These are phyloP conservation scores for Formicarius rufipectus DNA, from an alignment of 2,113 vertebrate species.

Conservation along the genomic window DNA sequence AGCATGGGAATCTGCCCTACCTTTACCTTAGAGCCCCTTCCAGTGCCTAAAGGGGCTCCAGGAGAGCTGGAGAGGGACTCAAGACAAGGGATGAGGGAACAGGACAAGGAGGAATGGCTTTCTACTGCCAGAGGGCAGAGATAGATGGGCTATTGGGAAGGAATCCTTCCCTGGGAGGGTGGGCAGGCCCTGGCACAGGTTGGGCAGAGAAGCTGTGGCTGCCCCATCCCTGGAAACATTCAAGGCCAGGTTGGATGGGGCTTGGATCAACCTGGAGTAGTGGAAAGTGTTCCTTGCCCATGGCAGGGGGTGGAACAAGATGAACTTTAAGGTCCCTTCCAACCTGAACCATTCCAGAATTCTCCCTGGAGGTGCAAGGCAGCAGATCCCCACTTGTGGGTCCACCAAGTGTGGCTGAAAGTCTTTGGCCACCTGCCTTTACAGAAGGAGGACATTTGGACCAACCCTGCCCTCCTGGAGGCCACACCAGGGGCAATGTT, in stretches of 20 bases:
- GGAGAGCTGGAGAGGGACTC: neutral
- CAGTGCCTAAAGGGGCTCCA: neutral
- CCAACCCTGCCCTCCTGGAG: neutral
- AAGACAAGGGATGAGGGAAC: neutral
- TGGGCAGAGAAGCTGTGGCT: neutral
- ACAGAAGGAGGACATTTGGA: neutral
- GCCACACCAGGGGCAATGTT: accelerated
- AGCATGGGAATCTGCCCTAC: neutral
- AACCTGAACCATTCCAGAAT: neutral
- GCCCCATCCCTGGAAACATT: neutral
- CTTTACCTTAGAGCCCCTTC: neutral
- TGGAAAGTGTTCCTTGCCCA: neutral
- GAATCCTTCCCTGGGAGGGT: neutral
- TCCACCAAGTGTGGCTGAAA: neutral
- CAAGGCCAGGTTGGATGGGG: neutral
- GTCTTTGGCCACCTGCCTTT: neutral
- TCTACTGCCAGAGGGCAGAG: neutral
- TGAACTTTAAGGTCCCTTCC: accelerated
- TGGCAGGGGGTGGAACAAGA: accelerated
- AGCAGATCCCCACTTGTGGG: neutral
- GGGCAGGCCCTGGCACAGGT: neutral
- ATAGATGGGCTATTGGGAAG: neutral
- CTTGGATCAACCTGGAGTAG: neutral
- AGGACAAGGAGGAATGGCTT: neutral
- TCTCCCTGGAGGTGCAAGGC: neutral